Evolutionary conservation across 2,113 vertebrate species (phyloP).

Genomic region (Spilogale gracilis): DNA sequence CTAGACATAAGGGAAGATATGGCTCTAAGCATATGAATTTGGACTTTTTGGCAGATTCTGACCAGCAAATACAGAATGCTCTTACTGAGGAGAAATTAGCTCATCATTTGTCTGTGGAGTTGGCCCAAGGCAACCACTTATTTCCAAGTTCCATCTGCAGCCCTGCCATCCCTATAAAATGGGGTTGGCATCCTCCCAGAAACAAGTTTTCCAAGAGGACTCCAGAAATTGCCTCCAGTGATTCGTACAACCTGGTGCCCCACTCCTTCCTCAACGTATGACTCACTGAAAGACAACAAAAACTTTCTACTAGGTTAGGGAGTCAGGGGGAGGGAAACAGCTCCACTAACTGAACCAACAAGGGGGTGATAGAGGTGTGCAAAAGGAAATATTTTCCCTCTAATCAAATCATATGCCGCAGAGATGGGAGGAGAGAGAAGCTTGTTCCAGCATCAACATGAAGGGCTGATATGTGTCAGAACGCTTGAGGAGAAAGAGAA

Average conservation of each 20-base stretch:
- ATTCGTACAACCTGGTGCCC: not conserved
- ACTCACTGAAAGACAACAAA: not conserved
- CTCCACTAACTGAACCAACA: not conserved
- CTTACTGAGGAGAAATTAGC: conserved; percentile 68
- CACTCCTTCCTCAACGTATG: not conserved
- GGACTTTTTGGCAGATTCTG: conserved; percentile 68
- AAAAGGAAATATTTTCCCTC: not conserved
- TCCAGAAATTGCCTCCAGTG: conserved; percentile 18
- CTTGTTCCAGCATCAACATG: not conserved
- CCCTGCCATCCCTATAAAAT: not conserved
- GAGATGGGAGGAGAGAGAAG: not conserved
- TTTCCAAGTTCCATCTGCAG: conserved; percentile 59
- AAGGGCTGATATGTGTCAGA: not conserved
- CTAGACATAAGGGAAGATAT: conserved; percentile 33
- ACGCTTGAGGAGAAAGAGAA: not conserved
- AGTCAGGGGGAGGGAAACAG: not conserved
- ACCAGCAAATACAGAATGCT: conserved; percentile 42
- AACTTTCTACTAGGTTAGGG: not conserved
- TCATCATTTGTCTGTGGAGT: conserved; percentile 50
- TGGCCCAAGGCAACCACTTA: conserved; percentile 61
- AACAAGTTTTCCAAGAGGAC: not conserved
- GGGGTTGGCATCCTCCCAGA: conserved; percentile 15
- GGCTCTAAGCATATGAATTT: conserved; percentile 46
- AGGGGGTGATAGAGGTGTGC: not conserved
- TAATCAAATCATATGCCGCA: not conserved